Evolutionary conservation across 2,888 invertebrate genomes (phyloP).

Genomic region (Cephus nigrinus): DNA sequence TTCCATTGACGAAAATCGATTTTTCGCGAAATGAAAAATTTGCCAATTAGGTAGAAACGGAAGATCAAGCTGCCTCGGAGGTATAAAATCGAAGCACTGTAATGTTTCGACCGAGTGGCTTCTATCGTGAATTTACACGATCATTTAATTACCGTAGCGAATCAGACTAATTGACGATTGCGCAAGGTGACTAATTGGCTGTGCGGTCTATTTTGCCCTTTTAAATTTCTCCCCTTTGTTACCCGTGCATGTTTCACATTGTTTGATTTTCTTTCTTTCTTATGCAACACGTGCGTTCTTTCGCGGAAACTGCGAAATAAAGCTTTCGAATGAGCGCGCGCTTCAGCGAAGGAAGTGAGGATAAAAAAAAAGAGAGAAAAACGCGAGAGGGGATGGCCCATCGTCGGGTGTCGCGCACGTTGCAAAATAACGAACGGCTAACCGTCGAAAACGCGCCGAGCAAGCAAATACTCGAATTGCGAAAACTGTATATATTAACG

Average conservation of each 20-base stretch:
- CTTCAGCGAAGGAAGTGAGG: neutral
- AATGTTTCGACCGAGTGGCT: neutral
- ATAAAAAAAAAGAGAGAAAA: neutral
- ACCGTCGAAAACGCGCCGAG: constrained; percentile 54
- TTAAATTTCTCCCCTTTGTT: neutral
- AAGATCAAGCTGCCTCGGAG: neutral
- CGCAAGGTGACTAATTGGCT: neutral
- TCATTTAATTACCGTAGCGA: neutral
- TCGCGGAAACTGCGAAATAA: neutral
- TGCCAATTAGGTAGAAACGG: neutral
- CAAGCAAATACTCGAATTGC: constrained; percentile 60
- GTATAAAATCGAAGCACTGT: neutral
- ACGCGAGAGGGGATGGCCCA: neutral
- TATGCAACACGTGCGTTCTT: neutral
- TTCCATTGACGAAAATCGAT: neutral
- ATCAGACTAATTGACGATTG: neutral
- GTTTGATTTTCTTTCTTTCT: neutral
- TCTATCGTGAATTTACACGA: neutral
- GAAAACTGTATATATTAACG: constrained; percentile 55
- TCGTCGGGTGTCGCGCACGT: neutral
- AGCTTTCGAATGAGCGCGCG: neutral
- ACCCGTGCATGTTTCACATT: neutral
- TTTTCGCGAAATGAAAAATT: neutral
- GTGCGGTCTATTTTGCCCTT: neutral
- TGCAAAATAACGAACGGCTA: constrained; percentile 8